Evolutionary conservation across 2,888 invertebrate genomes (phyloP).

Genomic region (Ornithoptera alexandrae): DNA sequence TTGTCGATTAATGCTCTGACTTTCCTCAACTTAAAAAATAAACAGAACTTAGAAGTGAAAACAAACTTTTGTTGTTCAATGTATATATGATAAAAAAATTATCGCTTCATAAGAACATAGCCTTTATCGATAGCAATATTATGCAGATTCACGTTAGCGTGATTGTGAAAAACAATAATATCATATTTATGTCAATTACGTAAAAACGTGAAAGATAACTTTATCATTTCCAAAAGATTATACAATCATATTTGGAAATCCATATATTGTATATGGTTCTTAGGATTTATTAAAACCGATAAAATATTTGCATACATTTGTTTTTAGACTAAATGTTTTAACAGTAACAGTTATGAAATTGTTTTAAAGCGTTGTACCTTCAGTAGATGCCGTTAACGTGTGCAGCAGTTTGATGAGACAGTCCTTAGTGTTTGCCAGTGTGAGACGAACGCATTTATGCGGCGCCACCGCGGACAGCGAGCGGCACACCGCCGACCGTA

Average conservation of each 20-base stretch:
- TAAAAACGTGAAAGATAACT: neutral
- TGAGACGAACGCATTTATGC: slow-evolving; percentile 53
- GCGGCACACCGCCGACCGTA: slow-evolving; percentile 53
- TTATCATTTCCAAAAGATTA: neutral
- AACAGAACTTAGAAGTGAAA: neutral
- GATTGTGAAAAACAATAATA: neutral
- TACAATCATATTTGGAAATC: neutral
- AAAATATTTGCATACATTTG: neutral
- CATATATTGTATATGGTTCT: too few relatives aligned
- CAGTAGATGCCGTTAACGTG: slow-evolving; percentile 49
- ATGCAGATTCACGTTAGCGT: neutral
- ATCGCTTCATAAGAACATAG: neutral
- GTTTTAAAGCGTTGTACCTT: slow-evolving; percentile 42
- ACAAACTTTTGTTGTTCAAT: neutral
- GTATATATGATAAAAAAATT: neutral
- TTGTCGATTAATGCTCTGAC: neutral
- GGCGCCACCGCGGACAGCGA: slow-evolving; percentile 49
- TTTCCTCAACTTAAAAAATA: neutral
- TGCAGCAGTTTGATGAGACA: slow-evolving; percentile 57
- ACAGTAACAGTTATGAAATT: neutral
- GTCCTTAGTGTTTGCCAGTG: slow-evolving; percentile 62
- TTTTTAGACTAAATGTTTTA: neutral
- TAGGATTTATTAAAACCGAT: neutral
- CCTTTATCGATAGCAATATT: neutral
- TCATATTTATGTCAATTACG: neutral